Conservation (phyloP, 2,888 invertebrate genomes). For the Epinotia brunnichana region DNA sequence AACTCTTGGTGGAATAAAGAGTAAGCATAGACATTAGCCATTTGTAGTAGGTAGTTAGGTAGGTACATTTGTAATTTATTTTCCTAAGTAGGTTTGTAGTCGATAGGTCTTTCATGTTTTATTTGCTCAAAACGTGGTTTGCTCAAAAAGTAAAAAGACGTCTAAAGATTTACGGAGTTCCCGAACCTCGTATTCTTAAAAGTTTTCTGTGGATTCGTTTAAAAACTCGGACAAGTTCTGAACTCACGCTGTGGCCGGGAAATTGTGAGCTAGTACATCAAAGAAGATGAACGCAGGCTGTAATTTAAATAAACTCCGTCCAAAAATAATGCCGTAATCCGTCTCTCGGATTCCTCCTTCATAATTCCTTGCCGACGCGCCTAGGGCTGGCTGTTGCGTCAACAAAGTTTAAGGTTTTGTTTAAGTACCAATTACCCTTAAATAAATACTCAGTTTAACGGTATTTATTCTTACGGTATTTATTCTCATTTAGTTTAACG, state of each 20-base stretch:
- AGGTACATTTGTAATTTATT: no score
- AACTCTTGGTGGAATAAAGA: no score
- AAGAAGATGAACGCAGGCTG: slow-evolving; percentile 46
- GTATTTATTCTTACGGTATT: no score
- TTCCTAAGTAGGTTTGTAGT: no score
- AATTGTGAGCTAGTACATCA: slow-evolving; percentile 42
- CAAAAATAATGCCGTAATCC: slow-evolving; percentile 66
- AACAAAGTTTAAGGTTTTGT: slow-evolving; percentile 3
- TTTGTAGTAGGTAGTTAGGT: not conserved
- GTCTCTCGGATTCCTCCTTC: slow-evolving; percentile 56
- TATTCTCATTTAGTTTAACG: no score
- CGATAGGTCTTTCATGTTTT: not conserved
- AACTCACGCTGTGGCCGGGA: slow-evolving; percentile 24
- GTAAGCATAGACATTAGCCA: not conserved
- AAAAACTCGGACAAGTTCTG: not conserved
- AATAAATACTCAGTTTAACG: not conserved
- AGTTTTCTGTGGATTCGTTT: slow-evolving; percentile 4
- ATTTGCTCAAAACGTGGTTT: not conserved
- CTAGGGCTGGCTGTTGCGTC: slow-evolving; percentile 33
- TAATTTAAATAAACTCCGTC: slow-evolving; percentile 62
- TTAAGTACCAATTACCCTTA: not conserved
- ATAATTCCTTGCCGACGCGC: slow-evolving; percentile 52
- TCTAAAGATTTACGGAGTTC: not conserved
- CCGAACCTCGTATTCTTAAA: not conserved
- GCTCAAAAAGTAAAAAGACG: not conserved